phyloP scores from a whole-genome alignment of 1,140 invertebrate genomes.

The Drosophila sturtevanti region DNA sequence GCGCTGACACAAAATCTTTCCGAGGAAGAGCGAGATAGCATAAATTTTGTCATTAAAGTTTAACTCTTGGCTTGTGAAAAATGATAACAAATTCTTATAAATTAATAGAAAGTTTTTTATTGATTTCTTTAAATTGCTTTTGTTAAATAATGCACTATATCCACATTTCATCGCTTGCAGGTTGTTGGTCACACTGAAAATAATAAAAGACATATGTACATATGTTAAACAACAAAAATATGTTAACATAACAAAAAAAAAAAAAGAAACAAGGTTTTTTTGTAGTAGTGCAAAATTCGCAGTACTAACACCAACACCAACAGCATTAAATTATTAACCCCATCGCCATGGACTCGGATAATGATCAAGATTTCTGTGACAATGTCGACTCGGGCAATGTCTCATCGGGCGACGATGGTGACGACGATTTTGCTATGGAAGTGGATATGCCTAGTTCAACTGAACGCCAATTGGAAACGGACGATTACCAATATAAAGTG shows the following conservation, averaged over 20 bases:
- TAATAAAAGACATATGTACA: slow-evolving; percentile 12
- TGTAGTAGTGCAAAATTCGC: slow-evolving; percentile 22
- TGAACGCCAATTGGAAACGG: slow-evolving; percentile 90
- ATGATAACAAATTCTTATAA: not conserved
- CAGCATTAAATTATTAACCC: slow-evolving; percentile 1
- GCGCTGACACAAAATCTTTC: not conserved
- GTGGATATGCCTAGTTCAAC: slow-evolving; percentile 87
- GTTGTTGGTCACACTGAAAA: slow-evolving; percentile 13
- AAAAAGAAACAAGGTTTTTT: slow-evolving; percentile 6
- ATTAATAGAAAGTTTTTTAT: not conserved
- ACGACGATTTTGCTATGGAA: slow-evolving; percentile 94
- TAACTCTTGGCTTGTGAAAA: not conserved
- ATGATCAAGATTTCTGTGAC: slow-evolving; percentile 93
- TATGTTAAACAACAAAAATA: slow-evolving; percentile 24
- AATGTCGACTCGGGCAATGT: slow-evolving; percentile 96
- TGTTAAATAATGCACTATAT: slow-evolving; percentile 8
- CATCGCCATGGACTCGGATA: slow-evolving; percentile 89
- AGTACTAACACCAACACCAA: slow-evolving; percentile 8
- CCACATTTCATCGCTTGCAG: slow-evolving; percentile 10
- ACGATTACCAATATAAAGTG: slow-evolving; percentile 97
- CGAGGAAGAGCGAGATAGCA: not conserved
- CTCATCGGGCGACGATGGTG: slow-evolving; percentile 94
- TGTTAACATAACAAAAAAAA: slow-evolving; percentile 12
- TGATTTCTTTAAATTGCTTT: slow-evolving; percentile 5
- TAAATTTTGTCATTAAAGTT: not conserved